Evolutionary conservation across 2,797 vertebrate species (phyloP), one percentile per base, ranked within the genome.

Genomic region (Geotrypetes seraphini): DNA sequence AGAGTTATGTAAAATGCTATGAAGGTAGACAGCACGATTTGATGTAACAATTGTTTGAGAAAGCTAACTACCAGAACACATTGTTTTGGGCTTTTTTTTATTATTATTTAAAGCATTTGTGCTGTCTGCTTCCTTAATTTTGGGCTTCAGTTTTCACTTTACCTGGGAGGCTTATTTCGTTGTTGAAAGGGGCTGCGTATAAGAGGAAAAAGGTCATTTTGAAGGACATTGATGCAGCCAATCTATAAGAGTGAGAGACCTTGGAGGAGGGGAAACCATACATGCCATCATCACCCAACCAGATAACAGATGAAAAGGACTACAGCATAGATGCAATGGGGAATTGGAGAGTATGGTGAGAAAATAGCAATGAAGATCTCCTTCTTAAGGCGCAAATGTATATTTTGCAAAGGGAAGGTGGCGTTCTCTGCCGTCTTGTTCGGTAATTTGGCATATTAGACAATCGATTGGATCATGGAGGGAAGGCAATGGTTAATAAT

Each of bases 131-230:
- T 19, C 6, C 21, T 11, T 8, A 14, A 7, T 18, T 7, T 9
- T 7, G 12, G 7, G 6, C 20, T 19, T 4, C 3, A 19, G 3
- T 19, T 21, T 11, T 6, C 13, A 5, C 5, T 16, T 9, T 7
- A 27, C 7, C n/a, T 3, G 27, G 4, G 4, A 5, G 12, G 5
- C 16, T 3, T 7, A 16, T 11, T 8, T 20, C 2, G 3, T 6
- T 20, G 10, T 20, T 6, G 3, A 11, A 11, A 20, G 10, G 7
- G 20, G n/a, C n/a, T n/a, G n/a, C n/a, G n/a, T n/a, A n/a, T n/a
- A n/a, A n/a, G n/a, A n/a, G n/a, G n/a, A n/a, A n/a, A 42, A 81
- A 89, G 87, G 88, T 90, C 85, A 80, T 55, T 60, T 31, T 90
- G 86, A 91, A 93, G 89, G 88, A 83, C 87, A 56, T 19, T 24